phyloP scores from a whole-genome alignment of 2,888 invertebrate genomes.

The Masnerella sp. region DNA sequence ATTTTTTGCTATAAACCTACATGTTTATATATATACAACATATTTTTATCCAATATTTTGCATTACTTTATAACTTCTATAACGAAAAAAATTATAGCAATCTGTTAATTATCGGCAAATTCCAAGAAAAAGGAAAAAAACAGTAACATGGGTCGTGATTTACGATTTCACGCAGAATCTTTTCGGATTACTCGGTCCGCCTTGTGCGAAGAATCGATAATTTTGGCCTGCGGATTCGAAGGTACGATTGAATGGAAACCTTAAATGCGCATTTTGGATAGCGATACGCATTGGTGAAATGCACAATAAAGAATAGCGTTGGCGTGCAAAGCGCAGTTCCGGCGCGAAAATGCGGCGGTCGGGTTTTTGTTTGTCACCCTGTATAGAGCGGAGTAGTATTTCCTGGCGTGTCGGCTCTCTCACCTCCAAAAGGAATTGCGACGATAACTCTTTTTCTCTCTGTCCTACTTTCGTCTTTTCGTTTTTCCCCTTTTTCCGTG shows the following conservation, averaged over 20 bases:
- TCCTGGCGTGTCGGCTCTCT: constrained; percentile 54
- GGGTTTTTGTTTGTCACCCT: constrained; percentile 38
- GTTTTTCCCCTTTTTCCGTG: constrained; percentile 30
- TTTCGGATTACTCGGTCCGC: constrained; percentile 31
- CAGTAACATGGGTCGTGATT: too few relatives aligned
- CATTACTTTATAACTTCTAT: too few relatives aligned
- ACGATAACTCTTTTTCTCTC: constrained; percentile 52
- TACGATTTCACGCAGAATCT: constrained; percentile 13
- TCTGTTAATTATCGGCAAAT: too few relatives aligned
- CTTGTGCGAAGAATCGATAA: constrained; percentile 49
- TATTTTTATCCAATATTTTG: too few relatives aligned
- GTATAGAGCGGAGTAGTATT: constrained; percentile 48
- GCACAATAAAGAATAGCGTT: too few relatives aligned
- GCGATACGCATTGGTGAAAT: background rate
- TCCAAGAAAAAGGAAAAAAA: too few relatives aligned
- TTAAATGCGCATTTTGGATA: constrained; percentile 14
- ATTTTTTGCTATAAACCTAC: too few relatives aligned
- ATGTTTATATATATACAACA: too few relatives aligned
- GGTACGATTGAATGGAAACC: constrained; percentile 5
- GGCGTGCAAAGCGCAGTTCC: too few relatives aligned
- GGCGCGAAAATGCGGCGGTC: constrained; percentile 6
- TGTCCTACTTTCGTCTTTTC: constrained; percentile 52
- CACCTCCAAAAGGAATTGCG: constrained; percentile 56
- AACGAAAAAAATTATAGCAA: too few relatives aligned
- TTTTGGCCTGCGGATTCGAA: constrained; percentile 25